Evolutionary conservation across 2,888 invertebrate species (phyloP).

Genomic region (Neelides folsomi): DNA sequence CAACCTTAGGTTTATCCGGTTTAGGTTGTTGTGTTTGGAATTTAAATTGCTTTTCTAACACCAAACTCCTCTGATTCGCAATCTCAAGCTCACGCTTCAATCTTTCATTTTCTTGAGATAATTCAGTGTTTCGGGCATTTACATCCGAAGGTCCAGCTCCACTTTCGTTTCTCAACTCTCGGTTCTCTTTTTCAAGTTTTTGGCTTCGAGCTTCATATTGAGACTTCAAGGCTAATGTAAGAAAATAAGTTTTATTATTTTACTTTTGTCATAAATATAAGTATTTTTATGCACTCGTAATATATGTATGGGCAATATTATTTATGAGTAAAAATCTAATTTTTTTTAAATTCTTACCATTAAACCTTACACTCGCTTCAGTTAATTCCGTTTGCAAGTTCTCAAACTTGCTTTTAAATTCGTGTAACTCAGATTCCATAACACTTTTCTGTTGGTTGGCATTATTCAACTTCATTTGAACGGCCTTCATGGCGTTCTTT

Average conservation of each 20-base stretch:
- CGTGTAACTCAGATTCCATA: slow-evolving; percentile 14
- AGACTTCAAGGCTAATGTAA: slow-evolving; percentile 46
- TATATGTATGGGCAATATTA: too few species aligned
- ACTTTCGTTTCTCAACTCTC: slow-evolving; percentile 46
- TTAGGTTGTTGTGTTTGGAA: slow-evolving; percentile 24
- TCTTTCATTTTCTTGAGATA: slow-evolving; percentile 53
- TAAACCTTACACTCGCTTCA: slow-evolving; percentile 21
- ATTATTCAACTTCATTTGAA: slow-evolving; percentile 17
- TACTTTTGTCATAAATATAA: neutral
- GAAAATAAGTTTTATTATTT: neutral
- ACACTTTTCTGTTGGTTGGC: slow-evolving; percentile 15
- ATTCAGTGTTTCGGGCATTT: slow-evolving; percentile 36
- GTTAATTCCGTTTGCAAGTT: slow-evolving; percentile 35
- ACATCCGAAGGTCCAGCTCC: slow-evolving; percentile 8
- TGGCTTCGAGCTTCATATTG: slow-evolving; percentile 57
- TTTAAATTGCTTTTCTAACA: slow-evolving; percentile 35
- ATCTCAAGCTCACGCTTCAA: slow-evolving; percentile 55
- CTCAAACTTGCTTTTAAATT: slow-evolving; percentile 34
- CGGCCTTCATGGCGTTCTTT: slow-evolving; percentile 17
- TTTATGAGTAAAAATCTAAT: too few species aligned
- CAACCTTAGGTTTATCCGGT: slow-evolving; percentile 32
- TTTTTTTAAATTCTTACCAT: too few species aligned
- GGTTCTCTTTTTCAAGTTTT: slow-evolving; percentile 58
- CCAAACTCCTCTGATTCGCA: slow-evolving; percentile 39
- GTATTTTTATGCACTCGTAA: too few species aligned